phyloP scores from a whole-genome alignment of 1,140 invertebrate species.

The Nasonia giraulti region DNA sequence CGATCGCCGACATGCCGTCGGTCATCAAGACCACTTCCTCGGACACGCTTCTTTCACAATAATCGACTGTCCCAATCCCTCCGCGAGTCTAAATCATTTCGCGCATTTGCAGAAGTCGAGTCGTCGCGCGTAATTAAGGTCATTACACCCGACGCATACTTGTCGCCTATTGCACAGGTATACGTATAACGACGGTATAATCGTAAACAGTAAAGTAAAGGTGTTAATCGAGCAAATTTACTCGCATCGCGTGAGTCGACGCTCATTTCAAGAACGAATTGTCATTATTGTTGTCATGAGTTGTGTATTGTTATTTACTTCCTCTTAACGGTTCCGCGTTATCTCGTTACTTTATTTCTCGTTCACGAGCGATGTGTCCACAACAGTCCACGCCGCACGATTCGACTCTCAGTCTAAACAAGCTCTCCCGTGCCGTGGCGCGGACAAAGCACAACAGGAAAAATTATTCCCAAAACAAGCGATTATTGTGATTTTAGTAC shows the following conservation, averaged over 20 bases:
- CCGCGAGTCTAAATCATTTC: neutral
- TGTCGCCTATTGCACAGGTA: neutral
- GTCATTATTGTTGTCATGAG: neutral
- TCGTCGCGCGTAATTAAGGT: neutral
- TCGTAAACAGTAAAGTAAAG: neutral
- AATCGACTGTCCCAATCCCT: neutral
- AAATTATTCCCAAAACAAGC: neutral
- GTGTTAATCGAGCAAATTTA: neutral
- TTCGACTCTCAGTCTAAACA: neutral
- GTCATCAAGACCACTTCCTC: neutral
- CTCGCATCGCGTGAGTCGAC: neutral
- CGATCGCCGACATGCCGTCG: neutral
- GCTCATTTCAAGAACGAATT: neutral
- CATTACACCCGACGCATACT: neutral
- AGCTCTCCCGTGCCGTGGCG: too few relatives aligned
- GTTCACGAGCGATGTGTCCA: too few relatives aligned
- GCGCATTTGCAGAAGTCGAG: neutral
- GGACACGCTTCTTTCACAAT: neutral
- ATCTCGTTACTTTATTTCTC: too few relatives aligned
- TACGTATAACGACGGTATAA: neutral
- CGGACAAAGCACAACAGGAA: neutral
- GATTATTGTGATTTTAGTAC: neutral
- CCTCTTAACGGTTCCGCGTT: too few relatives aligned
- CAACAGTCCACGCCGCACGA: neutral
- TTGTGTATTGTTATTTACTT: too few relatives aligned